phyloP scores from a whole-genome alignment of 2,888 invertebrate genomes.

The Cynaeus angustus region DNA sequence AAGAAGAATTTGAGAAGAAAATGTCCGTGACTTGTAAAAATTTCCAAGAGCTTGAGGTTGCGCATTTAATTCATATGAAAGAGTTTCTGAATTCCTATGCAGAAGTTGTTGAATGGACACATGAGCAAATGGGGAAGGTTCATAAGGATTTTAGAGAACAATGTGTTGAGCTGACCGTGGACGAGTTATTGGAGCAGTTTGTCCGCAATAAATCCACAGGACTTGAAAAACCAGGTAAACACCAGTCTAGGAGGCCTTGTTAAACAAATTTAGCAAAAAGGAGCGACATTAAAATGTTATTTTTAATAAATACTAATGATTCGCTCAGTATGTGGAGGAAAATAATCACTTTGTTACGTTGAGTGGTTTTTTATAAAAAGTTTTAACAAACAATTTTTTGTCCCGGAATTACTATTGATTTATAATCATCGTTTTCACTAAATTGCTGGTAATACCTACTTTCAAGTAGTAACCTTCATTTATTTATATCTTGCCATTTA shows the following conservation, averaged over 20 bases:
- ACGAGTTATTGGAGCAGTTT: constrained; percentile 93
- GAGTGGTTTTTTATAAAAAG: too few relatives aligned
- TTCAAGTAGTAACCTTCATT: too few relatives aligned
- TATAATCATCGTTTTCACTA: too few relatives aligned
- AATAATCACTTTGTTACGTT: too few relatives aligned
- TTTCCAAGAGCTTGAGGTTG: constrained; percentile 96
- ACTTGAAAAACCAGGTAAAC: constrained; percentile 91
- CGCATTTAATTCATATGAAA: constrained; percentile 95
- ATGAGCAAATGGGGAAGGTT: constrained; percentile 94
- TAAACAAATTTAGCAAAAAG: too few relatives aligned
- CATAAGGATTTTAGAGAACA: constrained; percentile 94
- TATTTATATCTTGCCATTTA: too few relatives aligned
- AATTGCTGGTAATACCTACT: too few relatives aligned
- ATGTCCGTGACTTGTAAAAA: constrained; percentile 95
- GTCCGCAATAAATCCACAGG: constrained; percentile 95
- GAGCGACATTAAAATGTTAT: too few relatives aligned
- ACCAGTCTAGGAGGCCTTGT: neutral
- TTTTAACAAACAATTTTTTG: too few relatives aligned
- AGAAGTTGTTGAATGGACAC: constrained; percentile 90
- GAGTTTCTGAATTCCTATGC: constrained; percentile 93
- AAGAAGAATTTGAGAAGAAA: constrained; percentile 96
- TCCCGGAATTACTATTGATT: too few relatives aligned
- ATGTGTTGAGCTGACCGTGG: constrained; percentile 93
- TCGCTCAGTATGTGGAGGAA: too few relatives aligned
- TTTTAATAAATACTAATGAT: too few relatives aligned